Evolutionary conservation across 2,113 vertebrate genomes (phyloP), one percentile per base, ranked within the genome.

Genomic region (Serilophus lunatus): DNA sequence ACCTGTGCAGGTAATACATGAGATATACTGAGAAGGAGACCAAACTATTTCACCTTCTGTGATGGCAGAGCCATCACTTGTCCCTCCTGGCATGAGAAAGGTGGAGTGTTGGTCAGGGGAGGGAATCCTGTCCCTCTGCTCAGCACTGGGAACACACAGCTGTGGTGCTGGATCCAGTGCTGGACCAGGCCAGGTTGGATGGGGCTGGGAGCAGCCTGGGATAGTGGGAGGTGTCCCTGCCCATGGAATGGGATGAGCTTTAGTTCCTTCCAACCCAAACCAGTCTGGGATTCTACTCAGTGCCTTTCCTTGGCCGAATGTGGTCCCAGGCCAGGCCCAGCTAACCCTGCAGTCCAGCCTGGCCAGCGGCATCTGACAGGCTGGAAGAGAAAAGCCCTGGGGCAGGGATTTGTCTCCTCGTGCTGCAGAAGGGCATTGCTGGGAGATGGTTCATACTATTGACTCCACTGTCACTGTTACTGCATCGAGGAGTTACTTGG

Each of bases 81-180:
- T 63, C 28, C 17, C 36, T 47, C 4, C 11, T 4, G 25, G 60
- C 42, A 36, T 42, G 18, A 4, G 3, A 11, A 47, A 3, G 35
- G 12, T 3, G 51, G 24, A 64, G 6, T 0, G 5, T 18, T 9
- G 49, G 9, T 10, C 0, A 0, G 12, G 2, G 26, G 12, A 26
- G 8, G 13, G 15, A 8, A 13, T 31, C 33, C 25, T 45, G 31
- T 26, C 18, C 54, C 60, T 20, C 26, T 42, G 53, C 80, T 49
- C 60, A 25, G 54, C 53, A 10, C 70, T 4, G 44, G 38, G 6
- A 57, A 25, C 33, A 15, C 10, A 1, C 40, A 20, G 28, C 18
- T 28, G 15, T 17, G 10, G 6, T 19, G 28, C 25, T 23, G 54
- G 45, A 12, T 22, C 29, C 51, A 7, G 40, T 5, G 25, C n/a